Conservation (phyloP, 2,888 invertebrate species). For the Callyntrura guangdongensis region DNA sequence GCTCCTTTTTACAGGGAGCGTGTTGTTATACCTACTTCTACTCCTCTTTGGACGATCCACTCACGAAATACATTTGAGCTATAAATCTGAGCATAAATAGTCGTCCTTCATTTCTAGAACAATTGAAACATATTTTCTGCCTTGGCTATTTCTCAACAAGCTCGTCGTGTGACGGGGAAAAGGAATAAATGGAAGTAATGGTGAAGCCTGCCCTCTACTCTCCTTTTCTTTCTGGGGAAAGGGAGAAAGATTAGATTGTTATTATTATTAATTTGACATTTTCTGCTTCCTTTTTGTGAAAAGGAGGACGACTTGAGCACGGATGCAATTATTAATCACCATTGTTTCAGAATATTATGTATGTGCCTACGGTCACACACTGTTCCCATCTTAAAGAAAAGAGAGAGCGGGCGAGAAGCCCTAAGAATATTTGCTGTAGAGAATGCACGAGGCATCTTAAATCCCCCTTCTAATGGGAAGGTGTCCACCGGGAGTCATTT, state of each 20-base stretch:
- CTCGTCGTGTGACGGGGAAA: background rate
- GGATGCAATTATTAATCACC: constrained; percentile 46
- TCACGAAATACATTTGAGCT: constrained; percentile 27
- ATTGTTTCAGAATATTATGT: constrained; percentile 16
- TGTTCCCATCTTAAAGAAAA: background rate
- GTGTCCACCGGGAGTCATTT: constrained; percentile 66
- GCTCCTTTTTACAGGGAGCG: constrained; percentile 20
- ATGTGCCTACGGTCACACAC: background rate
- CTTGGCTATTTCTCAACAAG: constrained; percentile 55
- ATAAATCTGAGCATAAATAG: constrained; percentile 66
- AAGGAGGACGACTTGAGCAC: background rate
- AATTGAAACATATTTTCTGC: constrained; percentile 74
- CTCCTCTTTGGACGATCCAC: constrained; percentile 2
- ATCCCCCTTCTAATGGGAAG: constrained; percentile 51
- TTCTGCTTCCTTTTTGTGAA: constrained; percentile 6
- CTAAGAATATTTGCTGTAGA: too few species aligned
- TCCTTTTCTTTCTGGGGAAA: constrained; percentile 6
- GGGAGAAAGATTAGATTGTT: constrained; percentile 43
- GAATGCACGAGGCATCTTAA: constrained; percentile 23
- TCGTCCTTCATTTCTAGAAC: constrained; percentile 58
- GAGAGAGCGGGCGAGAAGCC: background rate
- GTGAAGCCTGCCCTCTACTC: background rate
- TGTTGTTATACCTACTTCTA: background rate
- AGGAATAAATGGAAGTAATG: constrained; percentile 19
- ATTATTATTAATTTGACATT: constrained; percentile 48